phyloP scores from a whole-genome alignment of 2,888 invertebrate genomes.

The Pilophorus perplexus region DNA sequence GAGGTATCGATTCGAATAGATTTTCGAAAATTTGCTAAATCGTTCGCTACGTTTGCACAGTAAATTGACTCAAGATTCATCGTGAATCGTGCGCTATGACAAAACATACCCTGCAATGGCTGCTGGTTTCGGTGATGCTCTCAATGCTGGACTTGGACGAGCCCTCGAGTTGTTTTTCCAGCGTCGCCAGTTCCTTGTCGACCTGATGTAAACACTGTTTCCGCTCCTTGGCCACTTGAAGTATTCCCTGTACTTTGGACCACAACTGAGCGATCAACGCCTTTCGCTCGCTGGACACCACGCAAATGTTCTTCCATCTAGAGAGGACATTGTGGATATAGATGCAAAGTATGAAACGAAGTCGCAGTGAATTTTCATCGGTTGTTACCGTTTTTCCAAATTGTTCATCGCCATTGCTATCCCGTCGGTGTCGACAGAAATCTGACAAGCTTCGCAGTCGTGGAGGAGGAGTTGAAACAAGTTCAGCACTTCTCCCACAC shows the following conservation, averaged over 20 bases:
- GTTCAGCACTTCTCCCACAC: constrained; percentile 74
- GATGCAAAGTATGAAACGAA: not conserved
- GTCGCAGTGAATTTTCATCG: not conserved
- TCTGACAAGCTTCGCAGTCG: constrained; percentile 70
- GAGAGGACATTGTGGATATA: constrained; percentile 18
- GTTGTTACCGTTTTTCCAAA: constrained; percentile 60
- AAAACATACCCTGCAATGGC: constrained; percentile 13
- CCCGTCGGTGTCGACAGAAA: constrained; percentile 68
- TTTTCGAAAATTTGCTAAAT: too few relatives aligned
- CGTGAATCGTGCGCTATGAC: not conserved
- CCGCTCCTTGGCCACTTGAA: constrained; percentile 35
- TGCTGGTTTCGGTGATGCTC: constrained; percentile 16
- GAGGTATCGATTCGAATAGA: too few relatives aligned
- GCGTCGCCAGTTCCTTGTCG: constrained; percentile 26
- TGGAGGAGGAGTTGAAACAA: constrained; percentile 73
- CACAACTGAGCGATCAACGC: constrained; percentile 63
- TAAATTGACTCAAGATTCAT: too few relatives aligned
- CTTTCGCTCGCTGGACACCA: constrained; percentile 69
- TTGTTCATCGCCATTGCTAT: constrained; percentile 66
- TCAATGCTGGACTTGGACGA: constrained; percentile 29
- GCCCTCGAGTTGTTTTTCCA: constrained; percentile 36
- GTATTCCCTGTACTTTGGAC: constrained; percentile 49
- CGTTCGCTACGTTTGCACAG: too few relatives aligned
- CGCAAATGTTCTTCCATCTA: constrained; percentile 74
- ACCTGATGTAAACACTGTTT: constrained; percentile 24